Conservation (phyloP, 2,797 vertebrate genomes). For the Bucorvus abyssinicus region DNA sequence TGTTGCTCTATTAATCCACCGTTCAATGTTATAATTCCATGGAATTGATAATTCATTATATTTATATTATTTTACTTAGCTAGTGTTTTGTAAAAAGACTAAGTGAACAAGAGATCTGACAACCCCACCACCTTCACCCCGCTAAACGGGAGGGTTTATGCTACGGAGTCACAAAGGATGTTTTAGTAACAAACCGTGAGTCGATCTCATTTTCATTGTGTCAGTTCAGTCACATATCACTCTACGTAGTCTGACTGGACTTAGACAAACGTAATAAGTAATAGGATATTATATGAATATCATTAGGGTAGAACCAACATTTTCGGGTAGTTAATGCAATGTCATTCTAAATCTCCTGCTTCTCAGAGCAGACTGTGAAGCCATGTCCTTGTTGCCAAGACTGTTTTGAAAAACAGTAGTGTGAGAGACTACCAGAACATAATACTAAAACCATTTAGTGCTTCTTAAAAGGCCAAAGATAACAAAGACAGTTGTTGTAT, state of each 20-base stretch:
- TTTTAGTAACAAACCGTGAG: not conserved
- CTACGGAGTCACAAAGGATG: not conserved
- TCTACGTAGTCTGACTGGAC: not conserved
- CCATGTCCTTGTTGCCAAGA: not conserved
- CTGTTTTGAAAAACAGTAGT: not conserved
- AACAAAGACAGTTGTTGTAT: not conserved
- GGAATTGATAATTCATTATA: not conserved
- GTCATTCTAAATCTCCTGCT: not conserved
- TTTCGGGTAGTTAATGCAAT: not conserved
- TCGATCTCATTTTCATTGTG: not conserved
- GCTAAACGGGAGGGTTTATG: not conserved
- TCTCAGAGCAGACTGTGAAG: not conserved
- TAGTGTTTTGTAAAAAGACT: not conserved
- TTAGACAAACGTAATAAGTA: not conserved
- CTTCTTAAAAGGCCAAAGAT: not conserved
- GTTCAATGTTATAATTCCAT: not conserved
- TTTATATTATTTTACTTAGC: not conserved
- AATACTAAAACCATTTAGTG: not conserved
- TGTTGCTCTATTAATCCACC: not conserved
- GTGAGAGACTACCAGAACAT: not conserved
- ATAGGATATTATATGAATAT: not conserved
- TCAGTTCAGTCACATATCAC: not conserved
- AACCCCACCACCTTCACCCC: accelerated
- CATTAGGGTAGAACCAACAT: not conserved
- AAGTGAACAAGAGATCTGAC: not conserved